Base-by-base conservation (phyloP, 2,113 vertebrate species). In the Dasyprocta punctata region DNA sequence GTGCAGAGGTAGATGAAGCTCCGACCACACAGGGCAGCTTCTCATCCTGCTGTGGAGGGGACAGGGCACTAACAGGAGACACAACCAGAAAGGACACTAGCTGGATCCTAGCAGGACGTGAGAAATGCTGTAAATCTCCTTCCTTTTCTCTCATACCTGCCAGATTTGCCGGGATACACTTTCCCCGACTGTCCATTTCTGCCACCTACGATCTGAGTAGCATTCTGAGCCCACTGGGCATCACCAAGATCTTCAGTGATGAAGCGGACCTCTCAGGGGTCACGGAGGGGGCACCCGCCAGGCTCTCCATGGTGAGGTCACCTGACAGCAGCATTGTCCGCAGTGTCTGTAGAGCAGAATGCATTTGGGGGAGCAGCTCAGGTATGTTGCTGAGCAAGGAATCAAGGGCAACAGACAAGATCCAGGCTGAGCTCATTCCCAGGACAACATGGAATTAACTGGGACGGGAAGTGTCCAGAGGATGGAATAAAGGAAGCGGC, bases 131-230 rank as follows among this genome's bases (percentile, higher is more conserved):
- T 52, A 16, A 69, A 12, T 26, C 7, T 17, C n/a, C 19, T 33
- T 30, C 49, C 8, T 94, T 92, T 91, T 26, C 0, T 52, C 85
- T 49, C 49, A 61, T 1, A 22, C 38, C 71, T 13, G 89, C 88
- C 82, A 99, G 99, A 5, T 0, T 0, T 1, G 96, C 97, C 89
- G 1, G 89, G 0, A 12, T 99, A 36, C 92, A 26, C 60, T 38
- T 99, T 92, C 99, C 99, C 85, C 99, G 22, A 99, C 98, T 99
- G 94, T 99, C 99, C 90, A 97, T 99, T 92, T 99, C 99, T 30
- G 94, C 97, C 1, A 98, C 97, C 33, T 99, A 99, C 36, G 77
- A 98, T 5, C 89, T 99, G 93, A 98, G 97, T 24, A 84, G 28
- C 1, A 7, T 99, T n/a, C 94, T 99, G 95, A 3, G 65, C 38